These are phyloP conservation scores for Siniperca obscura DNA, from an alignment of 2,797 vertebrate genomes.

Conservation along the genomic window DNA sequence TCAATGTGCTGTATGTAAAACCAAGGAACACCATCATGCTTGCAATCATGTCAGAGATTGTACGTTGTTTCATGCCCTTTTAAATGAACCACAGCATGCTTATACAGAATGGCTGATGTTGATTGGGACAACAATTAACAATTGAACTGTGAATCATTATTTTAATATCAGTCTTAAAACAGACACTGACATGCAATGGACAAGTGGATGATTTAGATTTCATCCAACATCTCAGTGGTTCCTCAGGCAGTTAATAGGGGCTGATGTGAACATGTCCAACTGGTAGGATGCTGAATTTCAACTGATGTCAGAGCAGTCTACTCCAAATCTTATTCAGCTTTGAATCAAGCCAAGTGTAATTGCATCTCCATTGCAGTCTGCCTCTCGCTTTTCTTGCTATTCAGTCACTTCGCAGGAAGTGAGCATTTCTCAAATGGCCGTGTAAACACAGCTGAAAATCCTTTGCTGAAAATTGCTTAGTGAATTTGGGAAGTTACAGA, in stretches of 20 bases:
- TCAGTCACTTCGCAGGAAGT: conserved; percentile 34
- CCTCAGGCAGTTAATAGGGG: neutral
- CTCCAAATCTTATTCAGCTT: conserved; percentile 6
- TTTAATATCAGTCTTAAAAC: neutral
- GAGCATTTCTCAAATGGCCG: conserved; percentile 16
- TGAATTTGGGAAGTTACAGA: neutral
- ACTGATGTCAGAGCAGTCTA: neutral
- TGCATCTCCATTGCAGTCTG: neutral
- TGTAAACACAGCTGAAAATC: conserved; percentile 23
- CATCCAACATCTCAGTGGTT: conserved; percentile 14
- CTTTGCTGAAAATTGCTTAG: neutral
- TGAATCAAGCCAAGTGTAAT: conserved; percentile 26
- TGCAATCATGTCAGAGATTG: no score
- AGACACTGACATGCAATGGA: neutral
- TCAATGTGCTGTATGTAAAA: neutral
- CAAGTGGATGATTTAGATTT: neutral
- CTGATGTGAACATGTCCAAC: conserved; percentile 11
- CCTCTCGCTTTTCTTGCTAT: conserved; percentile 13
- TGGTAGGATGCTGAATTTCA: neutral
- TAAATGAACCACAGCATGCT: neutral
- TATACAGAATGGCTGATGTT: neutral
- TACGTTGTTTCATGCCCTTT: neutral
- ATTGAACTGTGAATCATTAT: neutral
- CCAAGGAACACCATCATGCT: no score
- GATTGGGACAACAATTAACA: neutral